phyloP scores from a whole-genome alignment of 2,888 invertebrate species.

The Drosophila picticornis region DNA sequence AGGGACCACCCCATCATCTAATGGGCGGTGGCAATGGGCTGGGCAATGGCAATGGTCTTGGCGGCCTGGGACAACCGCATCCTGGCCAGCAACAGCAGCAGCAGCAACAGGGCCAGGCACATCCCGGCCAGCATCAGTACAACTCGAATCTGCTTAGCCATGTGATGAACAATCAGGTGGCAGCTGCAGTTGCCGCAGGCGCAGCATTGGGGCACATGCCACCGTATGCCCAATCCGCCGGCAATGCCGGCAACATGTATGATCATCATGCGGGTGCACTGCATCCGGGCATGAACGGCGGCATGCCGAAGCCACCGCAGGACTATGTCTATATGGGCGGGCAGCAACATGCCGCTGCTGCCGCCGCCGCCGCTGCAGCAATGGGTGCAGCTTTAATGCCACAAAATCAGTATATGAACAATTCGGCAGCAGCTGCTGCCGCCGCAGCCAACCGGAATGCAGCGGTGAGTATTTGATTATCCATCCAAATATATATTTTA shows the following conservation, averaged over 20 bases:
- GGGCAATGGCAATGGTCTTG: conserved; percentile 86
- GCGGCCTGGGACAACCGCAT: conserved; percentile 85
- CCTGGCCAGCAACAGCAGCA: conserved; percentile 86
- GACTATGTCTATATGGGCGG: conserved; percentile 85
- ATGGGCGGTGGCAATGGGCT: conserved; percentile 76
- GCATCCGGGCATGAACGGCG: conserved; percentile 83
- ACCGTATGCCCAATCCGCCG: conserved; percentile 82
- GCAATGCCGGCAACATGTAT: conserved; percentile 80
- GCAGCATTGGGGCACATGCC: conserved; percentile 82
- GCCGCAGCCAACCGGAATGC: conserved; percentile 82
- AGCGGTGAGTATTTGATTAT: conserved; percentile 82
- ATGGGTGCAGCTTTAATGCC: conserved; percentile 82
- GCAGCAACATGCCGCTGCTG: conserved; percentile 81
- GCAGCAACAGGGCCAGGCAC: conserved; percentile 56
- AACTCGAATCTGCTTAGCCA: conserved; percentile 85
- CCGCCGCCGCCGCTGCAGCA: conserved; percentile 70
- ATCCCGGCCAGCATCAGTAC: conserved; percentile 79
- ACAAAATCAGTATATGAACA: conserved; percentile 85
- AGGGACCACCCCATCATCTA: conserved; percentile 86
- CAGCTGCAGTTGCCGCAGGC: conserved; percentile 77
- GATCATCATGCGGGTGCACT: conserved; percentile 83
- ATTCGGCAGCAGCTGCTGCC: conserved; percentile 82
- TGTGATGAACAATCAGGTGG: conserved; percentile 83
- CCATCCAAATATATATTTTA: neutral
- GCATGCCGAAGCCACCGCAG: conserved; percentile 78